These are phyloP conservation scores for Deroptyus accipitrinus DNA, from an alignment of 2,113 vertebrate species.

Conservation along the genomic window DNA sequence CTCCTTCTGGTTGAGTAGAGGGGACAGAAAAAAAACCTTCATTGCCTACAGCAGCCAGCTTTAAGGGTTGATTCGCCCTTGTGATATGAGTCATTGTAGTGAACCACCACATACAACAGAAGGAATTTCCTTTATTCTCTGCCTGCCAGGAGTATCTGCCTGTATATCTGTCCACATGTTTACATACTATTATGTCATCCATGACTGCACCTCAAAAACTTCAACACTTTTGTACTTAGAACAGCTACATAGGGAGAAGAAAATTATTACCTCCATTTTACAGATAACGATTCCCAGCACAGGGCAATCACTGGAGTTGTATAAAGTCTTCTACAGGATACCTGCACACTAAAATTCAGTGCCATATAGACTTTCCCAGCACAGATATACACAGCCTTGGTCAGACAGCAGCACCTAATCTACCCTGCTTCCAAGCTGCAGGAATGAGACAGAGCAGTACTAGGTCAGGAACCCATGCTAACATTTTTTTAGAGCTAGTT, in stretches of 20 bases:
- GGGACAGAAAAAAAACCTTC: neutral
- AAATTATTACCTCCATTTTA: neutral
- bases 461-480: neutral
- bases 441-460: neutral
- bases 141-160: neutral
- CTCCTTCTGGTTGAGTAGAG: neutral
- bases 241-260: neutral
- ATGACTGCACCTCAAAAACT: neutral
- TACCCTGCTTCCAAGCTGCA: neutral
- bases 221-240: neutral
- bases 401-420: neutral
- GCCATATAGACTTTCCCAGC: neutral
- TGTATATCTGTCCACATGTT: neutral
- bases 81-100: neutral
- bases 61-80: neutral
- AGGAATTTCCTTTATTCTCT: neutral
- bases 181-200: neutral
- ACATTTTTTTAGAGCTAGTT: neutral
- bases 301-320: neutral
- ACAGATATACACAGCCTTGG: neutral
- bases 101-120: neutral
- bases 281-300: neutral
- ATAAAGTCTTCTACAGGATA: neutral
- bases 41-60: neutral
- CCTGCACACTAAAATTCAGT: neutral